A percentile compares a stretch with the other conserved stretches of the same genome.
Evolutionary conservation across 2,888 invertebrate species (phyloP).

Genomic region (Nomada ruficornis): DNA sequence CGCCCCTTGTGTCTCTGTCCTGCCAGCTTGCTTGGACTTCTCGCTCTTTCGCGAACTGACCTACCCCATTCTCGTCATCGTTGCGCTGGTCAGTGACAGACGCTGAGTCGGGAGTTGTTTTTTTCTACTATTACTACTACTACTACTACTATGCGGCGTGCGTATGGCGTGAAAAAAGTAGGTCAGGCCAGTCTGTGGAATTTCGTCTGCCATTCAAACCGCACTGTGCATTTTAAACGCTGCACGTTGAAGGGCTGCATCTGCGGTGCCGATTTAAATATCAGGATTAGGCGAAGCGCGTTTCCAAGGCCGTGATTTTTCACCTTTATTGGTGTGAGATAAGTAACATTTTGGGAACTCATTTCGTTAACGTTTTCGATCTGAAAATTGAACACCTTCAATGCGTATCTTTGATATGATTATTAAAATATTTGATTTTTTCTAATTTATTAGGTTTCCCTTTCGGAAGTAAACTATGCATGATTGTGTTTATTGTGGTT

Average conservation of each 20-base stretch:
- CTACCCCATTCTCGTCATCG: conserved; percentile 7
- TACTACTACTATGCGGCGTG: conserved; percentile 11
- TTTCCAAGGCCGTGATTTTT: not conserved
- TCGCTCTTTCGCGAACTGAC: not conserved
- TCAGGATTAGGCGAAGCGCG: conserved; percentile 13
- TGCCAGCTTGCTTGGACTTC: not conserved
- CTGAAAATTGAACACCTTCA: no score
- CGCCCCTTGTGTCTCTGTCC: not conserved
- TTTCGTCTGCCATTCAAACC: conserved; percentile 15
- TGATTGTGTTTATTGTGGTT: no score
- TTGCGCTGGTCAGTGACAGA: conserved; percentile 31
- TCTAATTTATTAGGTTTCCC: no score
- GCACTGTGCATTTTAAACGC: conserved; percentile 10
- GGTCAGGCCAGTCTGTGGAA: conserved; percentile 34
- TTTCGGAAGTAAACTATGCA: no score
- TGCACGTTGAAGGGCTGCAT: not conserved
- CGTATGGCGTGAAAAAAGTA: conserved; percentile 25
- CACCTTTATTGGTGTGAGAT: no score
- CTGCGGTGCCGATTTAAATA: conserved; percentile 14
- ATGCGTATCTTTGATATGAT: no score
- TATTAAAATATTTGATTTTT: no score
- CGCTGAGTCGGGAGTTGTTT: conserved; percentile 11
- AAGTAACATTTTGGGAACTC: no score
- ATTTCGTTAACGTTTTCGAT: no score
- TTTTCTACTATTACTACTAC: conserved; percentile 13